phyloP scores from a whole-genome alignment of 2,797 vertebrate genomes.

The Chrosomus eos region DNA sequence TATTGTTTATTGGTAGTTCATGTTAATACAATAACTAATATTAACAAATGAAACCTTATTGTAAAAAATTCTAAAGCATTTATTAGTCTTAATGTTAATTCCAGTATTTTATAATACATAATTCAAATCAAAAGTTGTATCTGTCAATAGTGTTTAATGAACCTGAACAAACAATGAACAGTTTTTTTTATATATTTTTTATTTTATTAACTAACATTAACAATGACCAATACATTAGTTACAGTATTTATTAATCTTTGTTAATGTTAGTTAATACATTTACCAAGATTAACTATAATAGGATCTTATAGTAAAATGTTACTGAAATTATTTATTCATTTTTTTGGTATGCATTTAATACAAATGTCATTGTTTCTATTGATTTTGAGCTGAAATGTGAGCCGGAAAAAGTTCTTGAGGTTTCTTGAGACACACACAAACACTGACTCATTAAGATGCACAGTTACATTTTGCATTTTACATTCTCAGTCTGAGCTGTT shows the following conservation, averaged over 20 bases:
- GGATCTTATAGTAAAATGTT: not conserved
- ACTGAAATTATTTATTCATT: not conserved
- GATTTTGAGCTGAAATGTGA: not conserved
- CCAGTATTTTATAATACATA: not conserved
- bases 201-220: not conserved
- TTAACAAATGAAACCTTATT: too few species aligned
- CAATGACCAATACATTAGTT: too few species aligned
- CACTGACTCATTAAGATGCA: not conserved
- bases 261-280: not conserved
- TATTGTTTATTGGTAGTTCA: too few species aligned
- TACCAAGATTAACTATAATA: not conserved
- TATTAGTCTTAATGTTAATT: not conserved
- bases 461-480: not conserved
- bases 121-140: not conserved
- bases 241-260: not conserved
- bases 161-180: not conserved
- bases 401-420: not conserved
- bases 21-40: too few species aligned
- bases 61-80: not conserved
- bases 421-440: not conserved
- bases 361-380: not conserved
- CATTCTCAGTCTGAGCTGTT: not conserved
- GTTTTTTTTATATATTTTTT: too few species aligned
- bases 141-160: not conserved
- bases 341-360: not conserved